A percentile compares a stretch with the other conserved stretches of the same genome.
These are phyloP conservation scores for Notoglanidium macrostoma DNA, from an alignment of 2,797 vertebrate genomes.

Conservation along the genomic window DNA sequence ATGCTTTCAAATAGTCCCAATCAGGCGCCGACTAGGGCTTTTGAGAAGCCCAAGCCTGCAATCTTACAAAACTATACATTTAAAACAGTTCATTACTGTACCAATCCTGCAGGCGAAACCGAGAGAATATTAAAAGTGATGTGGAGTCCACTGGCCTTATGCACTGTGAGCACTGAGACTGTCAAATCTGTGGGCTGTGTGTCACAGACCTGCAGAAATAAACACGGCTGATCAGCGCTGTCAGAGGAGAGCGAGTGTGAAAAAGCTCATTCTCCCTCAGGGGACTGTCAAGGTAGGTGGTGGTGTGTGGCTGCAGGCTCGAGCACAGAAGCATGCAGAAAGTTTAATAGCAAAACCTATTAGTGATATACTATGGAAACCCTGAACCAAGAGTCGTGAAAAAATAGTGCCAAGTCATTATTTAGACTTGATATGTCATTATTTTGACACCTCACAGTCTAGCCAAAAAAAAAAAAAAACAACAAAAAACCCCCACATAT, in stretches of 20 bases:
- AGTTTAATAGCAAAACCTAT: constrained; percentile 25
- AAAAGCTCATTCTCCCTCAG: constrained; percentile 46
- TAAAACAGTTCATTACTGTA: constrained; percentile 77
- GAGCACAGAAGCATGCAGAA: constrained; percentile 24
- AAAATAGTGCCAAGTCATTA: constrained; percentile 6
- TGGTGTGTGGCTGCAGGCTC: constrained; percentile 40
- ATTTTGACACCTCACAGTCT: constrained; percentile 3
- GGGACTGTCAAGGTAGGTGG: constrained; percentile 20
- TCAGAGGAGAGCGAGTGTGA: constrained; percentile 54
- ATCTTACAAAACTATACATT: constrained; percentile 79
- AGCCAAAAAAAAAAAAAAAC: background rate
- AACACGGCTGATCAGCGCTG: constrained; percentile 53
- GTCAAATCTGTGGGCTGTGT: constrained; percentile 49
- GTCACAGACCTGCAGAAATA: constrained; percentile 55
- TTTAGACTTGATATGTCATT: constrained; percentile 17
- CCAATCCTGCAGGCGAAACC: constrained; percentile 63
- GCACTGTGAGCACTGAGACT: constrained; percentile 45
- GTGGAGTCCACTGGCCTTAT: constrained; percentile 49
- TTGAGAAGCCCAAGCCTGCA: constrained; percentile 71
- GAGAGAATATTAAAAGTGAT: constrained; percentile 68
- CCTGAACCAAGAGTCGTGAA: background rate
- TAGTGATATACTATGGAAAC: constrained; percentile 20
- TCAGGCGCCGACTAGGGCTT: constrained; percentile 62
- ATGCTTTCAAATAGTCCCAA: constrained; percentile 66
- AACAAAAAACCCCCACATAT: too few species aligned